phyloP scores from a whole-genome alignment of 2,113 vertebrate species.

The Cromileptes altivelis region DNA sequence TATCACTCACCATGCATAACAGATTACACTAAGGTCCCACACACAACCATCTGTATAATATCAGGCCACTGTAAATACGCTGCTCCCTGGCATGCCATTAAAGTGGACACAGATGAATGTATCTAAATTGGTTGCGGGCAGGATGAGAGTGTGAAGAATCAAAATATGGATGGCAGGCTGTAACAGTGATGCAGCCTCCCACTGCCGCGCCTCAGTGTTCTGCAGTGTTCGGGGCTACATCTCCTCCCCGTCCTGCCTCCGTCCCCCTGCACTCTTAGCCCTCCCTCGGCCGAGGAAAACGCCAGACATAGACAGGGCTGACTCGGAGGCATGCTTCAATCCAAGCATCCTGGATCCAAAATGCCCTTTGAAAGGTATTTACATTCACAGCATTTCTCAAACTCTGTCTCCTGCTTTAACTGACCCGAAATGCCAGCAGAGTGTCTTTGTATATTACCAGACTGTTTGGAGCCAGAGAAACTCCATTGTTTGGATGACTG shows the following conservation, averaged over 20 bases:
- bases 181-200: slow-evolving; percentile 60
- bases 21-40: slow-evolving; percentile 77
- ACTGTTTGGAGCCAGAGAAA: slow-evolving; percentile 60
- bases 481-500: slow-evolving; percentile 60
- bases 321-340: slow-evolving; percentile 34
- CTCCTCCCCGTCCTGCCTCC: slow-evolving; percentile 38
- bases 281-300: slow-evolving; percentile 24
- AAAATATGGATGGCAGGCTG: slow-evolving; percentile 63
- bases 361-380: slow-evolving; percentile 56
- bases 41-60: slow-evolving; percentile 76
- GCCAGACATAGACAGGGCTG: slow-evolving; percentile 36
- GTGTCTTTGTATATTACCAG: slow-evolving; percentile 45
- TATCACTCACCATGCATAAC: slow-evolving; percentile 76
- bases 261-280: slow-evolving; percentile 30
- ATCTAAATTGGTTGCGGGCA: slow-evolving; percentile 68
- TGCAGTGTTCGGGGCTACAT: slow-evolving; percentile 56
- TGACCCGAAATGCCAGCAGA: slow-evolving; percentile 28
- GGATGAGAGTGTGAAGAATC: slow-evolving; percentile 62
- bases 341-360: slow-evolving; percentile 41
- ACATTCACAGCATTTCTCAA: slow-evolving; percentile 43
- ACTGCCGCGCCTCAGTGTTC: slow-evolving; percentile 67
- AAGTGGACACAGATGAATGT: slow-evolving; percentile 80
- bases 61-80: slow-evolving; percentile 68
- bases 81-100: slow-evolving; percentile 74
- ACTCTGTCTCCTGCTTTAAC: slow-evolving; percentile 28